Conservation (phyloP, 2,113 vertebrate genomes). For the Pan troglodytes region NHGRI_mPanTro3-v2.1_pri NC_072403.2:156532501-156533000, state of each 20-base stretch:
- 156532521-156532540: not conserved
- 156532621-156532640: not conserved
- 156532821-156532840: not conserved
- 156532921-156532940: not conserved
- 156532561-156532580: not conserved
- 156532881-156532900: not conserved
- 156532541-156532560: not conserved
- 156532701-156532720: not conserved
- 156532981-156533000: no score
- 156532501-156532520: constrained; percentile 11
- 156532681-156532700: not conserved
- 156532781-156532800: not conserved
- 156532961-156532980: not conserved
- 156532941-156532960: not conserved
- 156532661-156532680: not conserved
- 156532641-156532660: not conserved
- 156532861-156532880: not conserved
- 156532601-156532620: not conserved
- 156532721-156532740: not conserved
- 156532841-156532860: not conserved
- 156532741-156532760: not conserved
- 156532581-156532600: not conserved
- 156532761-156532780: not conserved
- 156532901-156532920: not conserved
- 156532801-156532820: not conserved